A percentile compares a stretch with the other conserved stretches of the same genome.
Evolutionary conservation across 2,797 vertebrate genomes (phyloP).

Genomic region (Urosaurus nigricauda): DNA sequence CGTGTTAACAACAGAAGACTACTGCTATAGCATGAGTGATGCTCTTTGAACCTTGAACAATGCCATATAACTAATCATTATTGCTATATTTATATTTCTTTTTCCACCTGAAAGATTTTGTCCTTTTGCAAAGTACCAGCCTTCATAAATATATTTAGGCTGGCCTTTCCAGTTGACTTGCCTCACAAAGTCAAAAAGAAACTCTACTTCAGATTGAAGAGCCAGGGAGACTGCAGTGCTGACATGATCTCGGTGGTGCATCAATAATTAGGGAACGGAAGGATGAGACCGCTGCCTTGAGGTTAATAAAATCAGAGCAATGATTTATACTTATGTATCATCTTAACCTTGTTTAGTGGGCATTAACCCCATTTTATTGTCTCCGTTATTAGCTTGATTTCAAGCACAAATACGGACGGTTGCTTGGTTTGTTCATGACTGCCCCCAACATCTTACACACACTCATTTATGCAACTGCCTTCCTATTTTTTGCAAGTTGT

Average conservation of each 20-base stretch:
- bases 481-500: background rate
- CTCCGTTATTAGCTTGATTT: background rate
- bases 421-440: accelerated
- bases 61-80: too few relatives aligned
- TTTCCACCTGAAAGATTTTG: background rate
- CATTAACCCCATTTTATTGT: background rate
- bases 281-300: accelerated
- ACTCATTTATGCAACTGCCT: background rate
- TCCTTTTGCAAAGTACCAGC: background rate
- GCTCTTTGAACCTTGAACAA: background rate
- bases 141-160: background rate
- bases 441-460: background rate
- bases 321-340: conserved; percentile 28
- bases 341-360: conserved; percentile 34
- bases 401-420: background rate
- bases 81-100: too few relatives aligned
- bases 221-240: background rate
- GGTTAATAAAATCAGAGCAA: conserved; percentile 44
- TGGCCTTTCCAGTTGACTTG: conserved; percentile 13
- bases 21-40: background rate
- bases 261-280: background rate
- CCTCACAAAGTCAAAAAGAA: background rate
- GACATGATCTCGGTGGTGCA: background rate
- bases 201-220: background rate
- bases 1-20: background rate